Conservation (phyloP, 2,888 invertebrate genomes). For the Prenolepis imparis region DNA sequence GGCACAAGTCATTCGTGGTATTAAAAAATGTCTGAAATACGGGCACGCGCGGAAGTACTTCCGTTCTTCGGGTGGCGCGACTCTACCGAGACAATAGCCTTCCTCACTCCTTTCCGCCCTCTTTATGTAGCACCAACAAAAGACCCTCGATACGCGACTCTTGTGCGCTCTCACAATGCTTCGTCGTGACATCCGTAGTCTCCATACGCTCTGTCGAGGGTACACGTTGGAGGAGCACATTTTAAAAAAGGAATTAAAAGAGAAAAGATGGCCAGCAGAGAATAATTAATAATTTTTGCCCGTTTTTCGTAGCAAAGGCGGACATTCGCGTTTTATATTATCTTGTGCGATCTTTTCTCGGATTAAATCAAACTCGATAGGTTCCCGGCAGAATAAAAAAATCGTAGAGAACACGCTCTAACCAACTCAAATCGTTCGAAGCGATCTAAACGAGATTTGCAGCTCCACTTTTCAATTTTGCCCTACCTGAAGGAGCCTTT, state of each 20-base stretch:
- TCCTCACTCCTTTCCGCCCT: slow-evolving; percentile 45
- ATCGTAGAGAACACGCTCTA: slow-evolving; percentile 28
- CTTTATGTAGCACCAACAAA: slow-evolving; percentile 54
- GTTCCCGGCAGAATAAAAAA: slow-evolving; percentile 25
- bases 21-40: slow-evolving; percentile 49
- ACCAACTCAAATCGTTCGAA: slow-evolving; percentile 44
- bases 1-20: slow-evolving; percentile 45
- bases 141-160: slow-evolving; percentile 52
- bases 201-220: slow-evolving; percentile 25
- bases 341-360: slow-evolving; percentile 14
- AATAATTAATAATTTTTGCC: slow-evolving; percentile 47
- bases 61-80: slow-evolving; percentile 32
- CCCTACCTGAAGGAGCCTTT: slow-evolving; percentile 42
- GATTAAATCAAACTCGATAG: slow-evolving; percentile 7
- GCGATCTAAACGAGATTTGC: slow-evolving; percentile 64
- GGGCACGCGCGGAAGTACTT: slow-evolving; percentile 42
- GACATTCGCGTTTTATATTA: slow-evolving; percentile 21
- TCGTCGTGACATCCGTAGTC: slow-evolving; percentile 29
- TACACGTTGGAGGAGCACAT: not conserved
- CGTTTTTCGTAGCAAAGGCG: not conserved
- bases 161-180: slow-evolving; percentile 46
- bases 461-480: slow-evolving; percentile 60
- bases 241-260: not conserved
- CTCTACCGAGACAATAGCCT: slow-evolving; percentile 49
- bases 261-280: not conserved